These are phyloP conservation scores for Ascidia mentula DNA, from an alignment of 23 tunicate species.

Conservation along the genomic window DNA sequence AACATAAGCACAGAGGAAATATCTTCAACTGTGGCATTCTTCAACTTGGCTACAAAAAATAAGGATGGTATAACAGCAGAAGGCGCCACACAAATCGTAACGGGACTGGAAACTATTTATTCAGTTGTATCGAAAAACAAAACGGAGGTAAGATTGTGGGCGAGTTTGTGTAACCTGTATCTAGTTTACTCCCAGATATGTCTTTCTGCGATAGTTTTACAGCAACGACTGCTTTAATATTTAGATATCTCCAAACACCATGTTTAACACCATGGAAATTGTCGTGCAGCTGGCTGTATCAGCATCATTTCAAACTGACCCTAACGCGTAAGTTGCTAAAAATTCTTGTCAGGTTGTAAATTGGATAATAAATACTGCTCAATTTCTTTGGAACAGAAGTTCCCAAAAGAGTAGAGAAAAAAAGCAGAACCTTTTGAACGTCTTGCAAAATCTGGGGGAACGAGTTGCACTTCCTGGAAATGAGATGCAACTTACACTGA, in stretches of 20 bases:
- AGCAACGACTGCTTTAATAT: background rate
- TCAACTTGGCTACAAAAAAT: background rate
- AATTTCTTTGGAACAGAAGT: no score
- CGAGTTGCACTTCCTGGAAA: background rate
- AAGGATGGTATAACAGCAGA: background rate
- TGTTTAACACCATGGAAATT: background rate
- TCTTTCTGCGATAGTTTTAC: background rate
- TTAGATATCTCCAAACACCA: background rate
- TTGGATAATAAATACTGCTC: no score
- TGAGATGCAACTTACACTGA: background rate
- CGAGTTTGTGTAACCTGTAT: background rate
- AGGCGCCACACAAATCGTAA: background rate
- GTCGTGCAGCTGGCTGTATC: background rate
- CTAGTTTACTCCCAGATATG: background rate
- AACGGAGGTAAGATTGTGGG: background rate
- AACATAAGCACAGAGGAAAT: background rate
- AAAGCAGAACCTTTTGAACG: background rate
- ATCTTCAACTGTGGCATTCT: background rate
- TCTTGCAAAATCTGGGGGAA: background rate
- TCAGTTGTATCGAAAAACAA: background rate
- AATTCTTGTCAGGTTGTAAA: no score
- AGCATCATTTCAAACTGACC: background rate
- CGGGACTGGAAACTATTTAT: background rate
- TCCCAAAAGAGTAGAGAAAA: background rate
- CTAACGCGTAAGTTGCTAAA: background rate